Percentiles rank a stretch among this genome's conserved stretches.
Conservation (phyloP, 2,113 vertebrate species). For the Conger conger region DNA sequence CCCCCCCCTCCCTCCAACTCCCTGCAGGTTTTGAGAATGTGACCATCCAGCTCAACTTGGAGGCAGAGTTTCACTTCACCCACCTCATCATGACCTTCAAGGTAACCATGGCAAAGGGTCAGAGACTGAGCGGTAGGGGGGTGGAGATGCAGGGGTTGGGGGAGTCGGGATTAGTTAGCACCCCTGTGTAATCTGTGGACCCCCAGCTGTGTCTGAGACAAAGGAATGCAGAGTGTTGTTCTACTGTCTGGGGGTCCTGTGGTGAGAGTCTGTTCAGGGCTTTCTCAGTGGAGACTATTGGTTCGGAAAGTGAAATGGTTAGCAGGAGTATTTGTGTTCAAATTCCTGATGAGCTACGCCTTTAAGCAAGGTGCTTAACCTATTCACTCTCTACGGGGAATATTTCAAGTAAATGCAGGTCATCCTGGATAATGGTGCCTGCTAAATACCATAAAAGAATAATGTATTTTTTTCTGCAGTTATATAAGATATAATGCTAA, state of each 20-base stretch:
- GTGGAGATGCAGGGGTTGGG: slow-evolving; percentile 10
- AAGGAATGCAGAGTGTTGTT: slow-evolving; percentile 35
- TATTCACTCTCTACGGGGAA: background rate
- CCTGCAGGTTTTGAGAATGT: slow-evolving; percentile 87
- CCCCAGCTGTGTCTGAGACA: slow-evolving; percentile 38
- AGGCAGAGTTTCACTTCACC: slow-evolving; percentile 98
- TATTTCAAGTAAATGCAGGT: background rate
- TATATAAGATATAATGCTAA: background rate
- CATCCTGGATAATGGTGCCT: background rate
- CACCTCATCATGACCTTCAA: slow-evolving; percentile 99
- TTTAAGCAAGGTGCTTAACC: background rate
- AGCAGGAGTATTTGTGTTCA: background rate
- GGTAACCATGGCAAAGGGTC: slow-evolving; percentile 71
- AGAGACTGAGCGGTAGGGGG: background rate
- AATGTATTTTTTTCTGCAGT: background rate
- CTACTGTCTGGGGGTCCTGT: background rate
- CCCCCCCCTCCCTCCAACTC: slow-evolving; percentile 22
- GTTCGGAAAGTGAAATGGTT: background rate
- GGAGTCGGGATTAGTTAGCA: slow-evolving; percentile 15
- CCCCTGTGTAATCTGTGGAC: background rate
- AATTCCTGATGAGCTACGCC: background rate
- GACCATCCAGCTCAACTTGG: slow-evolving; percentile 89
- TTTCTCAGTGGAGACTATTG: background rate
- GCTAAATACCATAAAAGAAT: background rate
- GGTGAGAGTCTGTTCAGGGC: background rate